Conservation (phyloP, 1,140 invertebrate species). For the Drosophila navojoa region DNA sequence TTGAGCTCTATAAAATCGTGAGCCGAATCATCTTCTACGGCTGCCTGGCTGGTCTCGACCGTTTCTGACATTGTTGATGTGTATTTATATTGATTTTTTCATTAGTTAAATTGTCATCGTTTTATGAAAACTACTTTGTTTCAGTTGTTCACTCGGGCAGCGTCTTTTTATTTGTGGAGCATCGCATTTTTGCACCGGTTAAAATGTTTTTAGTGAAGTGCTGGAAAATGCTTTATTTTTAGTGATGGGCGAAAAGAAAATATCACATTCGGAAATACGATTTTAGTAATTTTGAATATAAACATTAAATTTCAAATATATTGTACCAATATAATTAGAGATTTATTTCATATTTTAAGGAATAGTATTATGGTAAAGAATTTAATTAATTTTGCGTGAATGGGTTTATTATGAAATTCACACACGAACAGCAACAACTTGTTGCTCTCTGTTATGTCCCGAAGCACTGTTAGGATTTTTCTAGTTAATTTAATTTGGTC, state of each 20-base stretch:
- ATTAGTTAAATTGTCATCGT: not conserved
- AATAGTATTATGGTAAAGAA: too few species aligned
- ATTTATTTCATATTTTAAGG: too few species aligned
- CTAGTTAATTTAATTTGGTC: not conserved
- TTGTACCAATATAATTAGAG: too few species aligned
- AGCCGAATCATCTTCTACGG: slow-evolving; percentile 4
- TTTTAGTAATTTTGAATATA: too few species aligned
- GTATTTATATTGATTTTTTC: not conserved
- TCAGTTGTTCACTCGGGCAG: not conserved
- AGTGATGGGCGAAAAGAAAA: slow-evolving; percentile 5
- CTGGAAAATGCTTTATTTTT: not conserved
- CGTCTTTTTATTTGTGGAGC: not conserved
- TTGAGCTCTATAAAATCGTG: slow-evolving; percentile 67
- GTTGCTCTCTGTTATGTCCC: not conserved
- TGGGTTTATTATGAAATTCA: not conserved
- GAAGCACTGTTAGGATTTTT: not conserved
- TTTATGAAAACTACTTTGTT: not conserved
- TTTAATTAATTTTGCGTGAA: too few species aligned
- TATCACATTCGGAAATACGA: not conserved
- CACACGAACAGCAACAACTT: slow-evolving; percentile 1
- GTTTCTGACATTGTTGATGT: slow-evolving; percentile 29
- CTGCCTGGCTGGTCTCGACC: slow-evolving; percentile 2
- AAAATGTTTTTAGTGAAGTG: slow-evolving; percentile 8
- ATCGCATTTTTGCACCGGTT: not conserved
- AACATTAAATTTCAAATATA: too few species aligned